Evolutionary conservation across 1,140 invertebrate species (phyloP), one percentile per base, ranked within the genome.

Genomic region (Venturia canescens): DNA sequence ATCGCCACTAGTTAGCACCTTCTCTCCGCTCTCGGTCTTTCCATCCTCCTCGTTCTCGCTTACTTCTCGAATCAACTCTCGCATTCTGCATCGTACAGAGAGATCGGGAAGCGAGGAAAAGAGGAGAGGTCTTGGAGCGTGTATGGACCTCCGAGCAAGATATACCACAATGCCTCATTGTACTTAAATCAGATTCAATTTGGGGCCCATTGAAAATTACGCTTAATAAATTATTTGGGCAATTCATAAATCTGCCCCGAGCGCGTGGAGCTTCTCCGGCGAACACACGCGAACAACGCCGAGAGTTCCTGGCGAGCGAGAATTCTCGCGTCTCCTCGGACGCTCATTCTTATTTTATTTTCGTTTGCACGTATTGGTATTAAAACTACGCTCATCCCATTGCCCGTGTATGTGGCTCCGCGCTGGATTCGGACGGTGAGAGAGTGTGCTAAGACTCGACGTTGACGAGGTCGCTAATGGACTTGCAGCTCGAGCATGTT

Each of bases 171-270:
- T 91, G 84, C 83, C 66, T 86, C 86, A 90, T 92, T 91, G 90
- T 92, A 89, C 88, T 92, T 92, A 91, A 92, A 92, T 92, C 91
- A 92, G 90, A 92, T 92, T 92, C 91, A 92, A 92, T 92, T 92
- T 92, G 89, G 89, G 84, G 77, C 90, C 89, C 89, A 91, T 92
- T 91, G 89, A 92, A 91, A 91, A 92, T 92, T 92, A 92, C 88
- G 88, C 88, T 92, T 91, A 91, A 92, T 92, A 92, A 90, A 92
- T 92, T 92, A 91, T 92, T 91, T 91, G 86, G 90, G 88, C 88
- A 91, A 92, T 92, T 92, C 90, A 92, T 92, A 91, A 92, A 92
- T 92, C 88, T 86, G 83, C 79, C 82, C 75, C 70, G 79, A 38
- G 27, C 67, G 31, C 50, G 53, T 57, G 29, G 38, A n/a, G 63